Conservation (phyloP, 35 echinoderm and acorn worm genomes). For the Hemicentrotus pulcherrimus region DNA sequence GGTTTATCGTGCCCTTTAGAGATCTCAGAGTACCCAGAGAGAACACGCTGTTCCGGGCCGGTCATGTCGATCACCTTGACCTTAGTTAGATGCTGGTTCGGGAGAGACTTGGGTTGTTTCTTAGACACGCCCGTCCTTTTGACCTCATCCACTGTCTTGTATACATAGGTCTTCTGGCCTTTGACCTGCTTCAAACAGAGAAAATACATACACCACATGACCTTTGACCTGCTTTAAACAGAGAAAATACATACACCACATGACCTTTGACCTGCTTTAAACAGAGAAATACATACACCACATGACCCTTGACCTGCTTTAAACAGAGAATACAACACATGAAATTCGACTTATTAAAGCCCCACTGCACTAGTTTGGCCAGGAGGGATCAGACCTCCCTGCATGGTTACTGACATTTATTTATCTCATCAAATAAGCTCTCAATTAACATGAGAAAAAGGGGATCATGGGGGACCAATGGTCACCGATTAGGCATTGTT, state of each 20-base stretch:
- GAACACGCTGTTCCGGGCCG: slow-evolving; percentile 80
- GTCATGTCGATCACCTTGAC: slow-evolving; percentile 99
- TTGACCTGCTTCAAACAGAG: slow-evolving; percentile 50
- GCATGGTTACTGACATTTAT: too few relatives aligned
- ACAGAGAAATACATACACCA: background rate
- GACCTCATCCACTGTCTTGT: slow-evolving; percentile 88
- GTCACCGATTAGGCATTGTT: too few relatives aligned
- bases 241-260: background rate
- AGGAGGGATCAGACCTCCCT: too few relatives aligned
- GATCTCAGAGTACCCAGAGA: slow-evolving; percentile 79
- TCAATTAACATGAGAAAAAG: too few relatives aligned
- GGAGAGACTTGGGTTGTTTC: slow-evolving; percentile 40
- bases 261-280: too few relatives aligned
- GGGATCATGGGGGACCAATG: too few relatives aligned
- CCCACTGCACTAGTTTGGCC: too few relatives aligned
- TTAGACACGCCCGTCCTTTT: slow-evolving; percentile 60
- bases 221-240: background rate
- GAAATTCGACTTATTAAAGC: too few relatives aligned
- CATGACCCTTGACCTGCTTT: too few relatives aligned
- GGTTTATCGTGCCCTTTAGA: slow-evolving; percentile 74
- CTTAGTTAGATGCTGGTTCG: slow-evolving; percentile 48
- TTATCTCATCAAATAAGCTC: too few relatives aligned
- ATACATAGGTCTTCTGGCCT: slow-evolving; percentile 78
- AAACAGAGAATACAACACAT: too few relatives aligned
- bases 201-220: background rate